Evolutionary conservation across 2,797 vertebrate genomes (phyloP).

Genomic region (Acanthurus lineatus): DNA sequence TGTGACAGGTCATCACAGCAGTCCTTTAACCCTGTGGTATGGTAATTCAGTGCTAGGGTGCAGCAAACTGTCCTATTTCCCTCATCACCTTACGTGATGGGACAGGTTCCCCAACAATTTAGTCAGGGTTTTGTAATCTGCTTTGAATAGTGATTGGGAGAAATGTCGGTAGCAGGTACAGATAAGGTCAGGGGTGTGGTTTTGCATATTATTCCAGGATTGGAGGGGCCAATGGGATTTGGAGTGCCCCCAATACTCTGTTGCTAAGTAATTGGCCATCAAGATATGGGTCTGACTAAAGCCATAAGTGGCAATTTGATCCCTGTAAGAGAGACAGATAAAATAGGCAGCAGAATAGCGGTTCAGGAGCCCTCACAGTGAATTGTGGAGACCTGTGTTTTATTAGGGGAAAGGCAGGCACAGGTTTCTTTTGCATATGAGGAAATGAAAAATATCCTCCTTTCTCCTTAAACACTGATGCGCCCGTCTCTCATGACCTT

Average conservation of each 20-base stretch:
- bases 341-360: constrained; percentile 10
- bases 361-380: constrained; percentile 16
- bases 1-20: constrained; percentile 72
- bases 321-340: constrained; percentile 21
- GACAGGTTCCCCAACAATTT: constrained; percentile 65
- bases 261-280: constrained; percentile 68
- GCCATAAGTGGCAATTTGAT: constrained; percentile 48
- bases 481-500: constrained; percentile 67
- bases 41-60: constrained; percentile 64
- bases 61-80: constrained; percentile 41
- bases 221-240: constrained; percentile 61
- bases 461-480: constrained; percentile 43
- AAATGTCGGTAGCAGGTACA: constrained; percentile 44
- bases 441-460: constrained; percentile 66
- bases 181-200: constrained; percentile 67
- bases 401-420: constrained; percentile 43
- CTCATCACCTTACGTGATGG: constrained; percentile 52
- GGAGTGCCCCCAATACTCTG: constrained; percentile 43
- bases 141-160: constrained; percentile 55
- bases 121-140: constrained; percentile 52
- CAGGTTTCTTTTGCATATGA: constrained; percentile 51
- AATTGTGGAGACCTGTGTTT: constrained; percentile 35
- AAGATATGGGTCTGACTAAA: constrained; percentile 37
- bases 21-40: constrained; percentile 66
- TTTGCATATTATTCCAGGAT: constrained; percentile 57